Base-by-base conservation (phyloP, 2,888 invertebrate species). In the Drosophila meridiana region DNA sequence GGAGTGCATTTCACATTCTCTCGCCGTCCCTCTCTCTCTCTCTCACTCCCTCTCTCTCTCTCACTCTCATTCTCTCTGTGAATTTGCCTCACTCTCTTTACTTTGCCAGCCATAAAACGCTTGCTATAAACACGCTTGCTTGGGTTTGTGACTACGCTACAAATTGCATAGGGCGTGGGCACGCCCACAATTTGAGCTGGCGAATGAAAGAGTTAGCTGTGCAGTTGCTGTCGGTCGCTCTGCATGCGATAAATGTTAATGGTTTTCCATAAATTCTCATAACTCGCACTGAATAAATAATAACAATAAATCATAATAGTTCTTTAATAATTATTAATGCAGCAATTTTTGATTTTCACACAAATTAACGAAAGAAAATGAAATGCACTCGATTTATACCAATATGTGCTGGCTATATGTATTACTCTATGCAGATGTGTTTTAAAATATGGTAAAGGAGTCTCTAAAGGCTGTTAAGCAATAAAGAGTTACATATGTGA, bases 221-320 rank as follows among this genome's bases (percentile, higher is more conserved):
- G 34, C 9, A 28, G 9, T 32, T 32, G 45, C 13, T n/a, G 30
- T 40, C 28, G n/a, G 4, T n/a, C n/a, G 50, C 34, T n/a, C 7
- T 43, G 69, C 58, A 59, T 63, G 69, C 61, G 69, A 74, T 63
- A 75, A 69, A 47, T 50, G 69, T 47, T 47, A 60, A 64, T 74
- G 70, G 69, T 63, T 59, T 59, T 59, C 55, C 75, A 75, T 74
- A 48, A 70, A 75, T 73, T 58, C 52, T 58, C 52, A 66, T n/a
- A 59, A 11, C 58, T 58, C 43, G 56, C 50, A 60, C 57, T 14
- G 47, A 40, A 60, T 47, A 70, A 76, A 76, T 60, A 50, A 50
- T 60, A 60, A 38, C 14, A 28, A 59, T 57, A 76, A 76, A 76
- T 76, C 71, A 73, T n/a, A 60, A 61, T 20, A 6, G 56, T 73